These are phyloP conservation scores for Aplysia californica DNA, from an alignment of 1,140 invertebrate species.

Conservation along the genomic window DNA sequence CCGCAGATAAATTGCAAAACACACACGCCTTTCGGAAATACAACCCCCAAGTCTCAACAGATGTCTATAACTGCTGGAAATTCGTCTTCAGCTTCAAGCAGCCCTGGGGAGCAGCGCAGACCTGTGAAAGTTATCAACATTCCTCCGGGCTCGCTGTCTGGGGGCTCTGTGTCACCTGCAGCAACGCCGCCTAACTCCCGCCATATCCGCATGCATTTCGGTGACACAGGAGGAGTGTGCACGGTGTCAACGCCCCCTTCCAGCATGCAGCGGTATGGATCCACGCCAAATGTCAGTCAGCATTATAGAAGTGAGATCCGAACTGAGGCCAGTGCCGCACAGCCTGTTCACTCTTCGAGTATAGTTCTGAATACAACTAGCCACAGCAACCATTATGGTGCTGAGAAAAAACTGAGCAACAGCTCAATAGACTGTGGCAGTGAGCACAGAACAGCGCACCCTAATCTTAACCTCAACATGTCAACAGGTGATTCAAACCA, in stretches of 20 bases:
- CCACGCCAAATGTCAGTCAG: constrained; percentile 19
- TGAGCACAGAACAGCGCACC: too few species aligned
- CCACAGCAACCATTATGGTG: neutral
- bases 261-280: constrained; percentile 5
- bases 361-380: constrained; percentile 23
- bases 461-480: too few species aligned
- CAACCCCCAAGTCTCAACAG: neutral
- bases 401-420: constrained; percentile 4
- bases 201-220: constrained; percentile 31
- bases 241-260: constrained; percentile 10
- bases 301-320: constrained; percentile 22
- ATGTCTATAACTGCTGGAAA: neutral
- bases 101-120: constrained; percentile 17
- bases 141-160: constrained; percentile 31
- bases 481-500: neutral
- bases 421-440: neutral
- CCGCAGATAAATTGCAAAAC: constrained; percentile 16
- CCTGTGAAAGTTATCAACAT: constrained; percentile 35
- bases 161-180: constrained; percentile 21
- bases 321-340: constrained; percentile 13
- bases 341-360: constrained; percentile 25
- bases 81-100: neutral
- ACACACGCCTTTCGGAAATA: neutral
- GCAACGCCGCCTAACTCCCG: constrained; percentile 10
- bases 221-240: constrained; percentile 34